Evolutionary conservation across 1,140 invertebrate species (phyloP).

Genomic region (Heterodera carotae): DNA sequence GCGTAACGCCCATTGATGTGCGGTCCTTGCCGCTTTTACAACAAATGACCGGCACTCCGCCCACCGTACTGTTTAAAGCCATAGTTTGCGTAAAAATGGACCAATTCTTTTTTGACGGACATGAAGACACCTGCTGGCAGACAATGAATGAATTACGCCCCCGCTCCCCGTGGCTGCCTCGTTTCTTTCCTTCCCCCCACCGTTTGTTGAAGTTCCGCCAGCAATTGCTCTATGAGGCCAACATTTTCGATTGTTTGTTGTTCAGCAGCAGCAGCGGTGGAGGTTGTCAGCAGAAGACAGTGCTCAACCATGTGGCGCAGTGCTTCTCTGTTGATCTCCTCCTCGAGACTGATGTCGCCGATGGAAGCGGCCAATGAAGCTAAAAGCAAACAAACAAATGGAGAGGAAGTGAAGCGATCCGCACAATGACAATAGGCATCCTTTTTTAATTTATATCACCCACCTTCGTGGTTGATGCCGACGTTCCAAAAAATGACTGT

Average conservation of each 20-base stretch:
- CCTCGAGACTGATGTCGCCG: conserved; percentile 54
- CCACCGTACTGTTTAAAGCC: conserved; percentile 47
- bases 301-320: conserved; percentile 32
- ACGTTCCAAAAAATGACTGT: conserved; percentile 54
- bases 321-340: conserved; percentile 50
- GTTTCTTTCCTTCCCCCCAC: conserved; percentile 4
- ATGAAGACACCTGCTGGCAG: conserved; percentile 42
- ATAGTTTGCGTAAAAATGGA: conserved; percentile 55
- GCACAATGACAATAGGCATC: too few species aligned
- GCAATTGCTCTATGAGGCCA: conserved; percentile 29
- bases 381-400: background rate
- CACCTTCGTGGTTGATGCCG: conserved; percentile 59
- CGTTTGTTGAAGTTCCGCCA: conserved; percentile 45
- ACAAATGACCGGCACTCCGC: conserved; percentile 45
- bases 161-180: too few species aligned
- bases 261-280: background rate
- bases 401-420: background rate
- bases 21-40: conserved; percentile 64
- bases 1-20: conserved; percentile 62
- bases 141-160: too few species aligned
- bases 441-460: background rate
- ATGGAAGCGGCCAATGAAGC: conserved; percentile 49
- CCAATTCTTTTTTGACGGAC: conserved; percentile 61
- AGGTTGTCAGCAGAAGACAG: background rate
- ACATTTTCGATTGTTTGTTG: conserved; percentile 6